phyloP scores from a whole-genome alignment of 2,797 vertebrate genomes.

The Luscinia luscinia region DNA sequence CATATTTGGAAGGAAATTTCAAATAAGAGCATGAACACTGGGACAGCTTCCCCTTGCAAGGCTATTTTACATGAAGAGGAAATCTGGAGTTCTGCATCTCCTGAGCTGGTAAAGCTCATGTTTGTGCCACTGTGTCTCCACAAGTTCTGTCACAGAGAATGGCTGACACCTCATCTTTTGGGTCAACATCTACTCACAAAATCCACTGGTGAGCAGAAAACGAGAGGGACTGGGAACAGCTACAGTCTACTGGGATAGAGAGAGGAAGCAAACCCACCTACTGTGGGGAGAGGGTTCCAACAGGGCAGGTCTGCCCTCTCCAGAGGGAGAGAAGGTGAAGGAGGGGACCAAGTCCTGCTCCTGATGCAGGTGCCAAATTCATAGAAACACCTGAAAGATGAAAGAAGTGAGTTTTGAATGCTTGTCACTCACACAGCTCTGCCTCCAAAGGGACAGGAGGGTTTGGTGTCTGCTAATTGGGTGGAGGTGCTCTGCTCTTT shows the following conservation, averaged over 20 bases:
- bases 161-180: neutral
- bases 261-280: neutral
- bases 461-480: neutral
- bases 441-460: neutral
- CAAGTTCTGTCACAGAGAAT: rapidly evolving
- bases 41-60: neutral
- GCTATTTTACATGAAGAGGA: neutral
- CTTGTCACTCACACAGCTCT: neutral
- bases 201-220: neutral
- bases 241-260: neutral
- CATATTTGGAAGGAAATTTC: neutral
- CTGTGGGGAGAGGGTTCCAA: neutral
- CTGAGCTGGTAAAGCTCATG: neutral
- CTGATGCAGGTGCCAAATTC: neutral
- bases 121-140: neutral
- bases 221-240: neutral
- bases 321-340: neutral
- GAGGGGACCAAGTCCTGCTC: neutral
- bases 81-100: neutral
- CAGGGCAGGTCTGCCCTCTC: neutral
- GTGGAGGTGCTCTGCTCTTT: neutral
- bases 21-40: neutral
- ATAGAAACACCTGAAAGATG: neutral
- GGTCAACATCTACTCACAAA: neutral
- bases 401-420: neutral